Evolutionary conservation across 2,113 vertebrate genomes (phyloP).

Genomic region (Neogale vison): DNA sequence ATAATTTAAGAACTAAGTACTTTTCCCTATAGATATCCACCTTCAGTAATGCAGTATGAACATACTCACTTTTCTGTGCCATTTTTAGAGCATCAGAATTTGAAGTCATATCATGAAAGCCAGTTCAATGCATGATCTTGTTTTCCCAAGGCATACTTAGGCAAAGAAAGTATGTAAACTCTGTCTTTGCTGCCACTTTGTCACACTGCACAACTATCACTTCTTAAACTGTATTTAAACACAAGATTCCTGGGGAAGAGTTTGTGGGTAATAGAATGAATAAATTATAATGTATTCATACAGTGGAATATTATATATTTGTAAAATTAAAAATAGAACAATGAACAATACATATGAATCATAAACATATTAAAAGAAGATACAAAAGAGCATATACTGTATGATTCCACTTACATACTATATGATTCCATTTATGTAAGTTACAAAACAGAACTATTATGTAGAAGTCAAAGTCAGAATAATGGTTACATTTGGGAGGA

Average conservation of each 20-base stretch:
- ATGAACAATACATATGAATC: background rate
- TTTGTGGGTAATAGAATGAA: background rate
- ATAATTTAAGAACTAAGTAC: background rate
- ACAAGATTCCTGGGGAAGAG: background rate
- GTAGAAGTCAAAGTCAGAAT: background rate
- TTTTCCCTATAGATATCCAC: background rate
- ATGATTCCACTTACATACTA: background rate
- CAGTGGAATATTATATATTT: background rate
- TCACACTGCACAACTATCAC: background rate
- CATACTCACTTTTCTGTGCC: background rate
- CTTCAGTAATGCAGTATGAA: background rate
- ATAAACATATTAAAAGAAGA: slow-evolving; percentile 3
- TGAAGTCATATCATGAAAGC: background rate
- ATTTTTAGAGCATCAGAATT: background rate
- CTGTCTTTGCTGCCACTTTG: background rate
- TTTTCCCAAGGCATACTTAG: background rate
- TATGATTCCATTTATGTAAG: background rate
- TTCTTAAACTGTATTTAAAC: slow-evolving; percentile 27
- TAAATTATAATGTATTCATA: background rate
- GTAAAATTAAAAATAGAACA: background rate
- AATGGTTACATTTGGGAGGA: background rate
- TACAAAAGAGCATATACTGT: background rate
- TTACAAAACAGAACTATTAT: slow-evolving; percentile 2
- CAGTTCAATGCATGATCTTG: background rate
- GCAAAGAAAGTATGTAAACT: background rate